Evolutionary conservation across 2,113 vertebrate genomes (phyloP), one percentile per base, ranked within the genome.

Genomic region (Rhinopomastus cyanomelas): DNA sequence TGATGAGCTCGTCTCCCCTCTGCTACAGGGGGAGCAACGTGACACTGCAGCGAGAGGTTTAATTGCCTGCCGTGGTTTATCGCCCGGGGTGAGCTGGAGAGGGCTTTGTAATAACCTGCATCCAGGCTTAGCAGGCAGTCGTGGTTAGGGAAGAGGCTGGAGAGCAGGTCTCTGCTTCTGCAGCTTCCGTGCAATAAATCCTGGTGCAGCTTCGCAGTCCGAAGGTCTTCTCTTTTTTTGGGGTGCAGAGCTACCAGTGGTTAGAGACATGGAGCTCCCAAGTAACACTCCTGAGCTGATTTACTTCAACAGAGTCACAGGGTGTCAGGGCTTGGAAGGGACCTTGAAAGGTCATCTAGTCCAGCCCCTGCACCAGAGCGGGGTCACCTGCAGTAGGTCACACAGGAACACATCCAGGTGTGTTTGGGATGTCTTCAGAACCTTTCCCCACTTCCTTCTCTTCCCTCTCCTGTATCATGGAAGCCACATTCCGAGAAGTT

Each of bases 1-100:
- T 92, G 84, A 81, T 93, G 90, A 93, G 87, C 85, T 85, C 53
- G 8, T 37, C 51, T 80, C 21, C 84, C 52, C 48, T 39, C 71
- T 51, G 59, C 86, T 69, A 4, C 75, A 48, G 26, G 81, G 80
- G 56, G 49, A 82, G 56, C 81, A 69, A 60, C 17, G 3, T 22
- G 76, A 87, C 79, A 65, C 75, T 80, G 34, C 36, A 82, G 67
- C 20, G 46, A 87, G 87, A 52, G 77, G 65, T 90, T 86, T 91
- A 27, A 68, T 78, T 60, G 44, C 39, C 67, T 39, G 60, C 75
- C 22, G 3, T 85, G 77, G 62, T 68, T 48, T 30, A 52, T n/a
- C 77, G 81, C 71, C 42, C 55, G 20, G 37, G 53, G 61, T 9
- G 69, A 87, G 73, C 6, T 53, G 52, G 42, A n/a, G 34, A 36